A percentile compares a stretch with the other conserved stretches of the same genome.
These are phyloP conservation scores for Mesoligia furuncula DNA, from an alignment of 2,888 invertebrate genomes.

Conservation along the genomic window DNA sequence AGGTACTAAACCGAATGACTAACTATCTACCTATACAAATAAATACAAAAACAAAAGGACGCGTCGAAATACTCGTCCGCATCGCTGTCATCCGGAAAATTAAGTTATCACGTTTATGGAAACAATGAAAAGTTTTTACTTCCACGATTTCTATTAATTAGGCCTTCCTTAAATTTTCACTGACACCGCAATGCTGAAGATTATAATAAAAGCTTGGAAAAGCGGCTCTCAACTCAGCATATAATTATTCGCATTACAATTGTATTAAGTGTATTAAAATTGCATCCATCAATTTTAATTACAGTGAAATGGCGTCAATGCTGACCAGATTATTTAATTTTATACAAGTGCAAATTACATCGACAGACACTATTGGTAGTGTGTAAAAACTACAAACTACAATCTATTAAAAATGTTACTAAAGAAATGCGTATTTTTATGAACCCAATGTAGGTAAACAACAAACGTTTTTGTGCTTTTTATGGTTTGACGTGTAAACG, in stretches of 20 bases:
- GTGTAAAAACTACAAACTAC: neutral
- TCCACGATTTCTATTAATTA: neutral
- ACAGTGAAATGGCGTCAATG: slow-evolving; percentile 13
- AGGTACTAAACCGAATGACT: no score
- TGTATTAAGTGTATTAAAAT: slow-evolving; percentile 37
- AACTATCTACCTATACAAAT: no score
- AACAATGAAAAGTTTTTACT: no score
- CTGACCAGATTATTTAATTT: slow-evolving; percentile 27
- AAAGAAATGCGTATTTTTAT: neutral
- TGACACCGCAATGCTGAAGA: slow-evolving; percentile 4
- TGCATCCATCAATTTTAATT: slow-evolving; percentile 36
- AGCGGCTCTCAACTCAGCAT: neutral
- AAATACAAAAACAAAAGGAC: neutral
- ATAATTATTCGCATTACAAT: slow-evolving; percentile 21
- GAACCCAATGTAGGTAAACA: neutral
- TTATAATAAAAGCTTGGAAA: slow-evolving; percentile 1
- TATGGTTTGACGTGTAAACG: no score
- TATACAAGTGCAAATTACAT: slow-evolving; percentile 5
- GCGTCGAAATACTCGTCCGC: neutral
- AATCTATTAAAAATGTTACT: no score
- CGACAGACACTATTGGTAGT: neutral
- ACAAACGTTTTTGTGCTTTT: no score
- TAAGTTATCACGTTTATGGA: neutral
- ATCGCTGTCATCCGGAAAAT: neutral
- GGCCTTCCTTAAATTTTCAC: neutral